Evolutionary conservation across 2,113 vertebrate species (phyloP), one percentile per base, ranked within the genome.

Genomic region (Scartelaos histophorus): DNA sequence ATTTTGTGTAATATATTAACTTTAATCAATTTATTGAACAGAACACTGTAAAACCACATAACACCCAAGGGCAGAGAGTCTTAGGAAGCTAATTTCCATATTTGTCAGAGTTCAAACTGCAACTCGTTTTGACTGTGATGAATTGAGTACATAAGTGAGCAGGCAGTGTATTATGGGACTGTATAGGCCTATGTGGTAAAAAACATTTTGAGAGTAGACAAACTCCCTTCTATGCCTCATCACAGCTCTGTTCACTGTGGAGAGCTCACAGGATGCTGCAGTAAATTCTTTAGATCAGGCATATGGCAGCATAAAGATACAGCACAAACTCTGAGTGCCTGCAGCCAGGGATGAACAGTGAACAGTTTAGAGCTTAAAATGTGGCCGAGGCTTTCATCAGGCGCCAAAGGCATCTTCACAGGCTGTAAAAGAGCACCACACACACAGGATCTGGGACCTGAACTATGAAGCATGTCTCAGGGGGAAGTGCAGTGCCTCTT

Each of bases 321-420:
- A 57, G 61, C 17, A 24, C 73, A 74, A 76, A 79, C 38, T 47
- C 82, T 51, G 66, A n/a, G 76, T 79, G 81, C 79, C 70, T 46
- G 70, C 67, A 86, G 75, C 76, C 70, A 78, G 70, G 66, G 68
- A 68, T 76, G 66, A 73, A 78, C 69, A 74, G 64, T 68, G 69
- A 82, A 76, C 61, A 73, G 21, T 85, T 90, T 74, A 74, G 60
- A 85, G 79, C 73, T 71, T 76, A 69, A 77, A 71, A 71, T 73
- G 69, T 70, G 68, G 61, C 73, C 71, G 3, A 25, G 53, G 45
- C 67, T 86, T 91, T 88, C 79, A 87, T 90, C 86, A 88, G 80
- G 80, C 82, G 84, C 87, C 82, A 85, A 84, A 86, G 77, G 83
- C 83, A 64, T 86, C 84, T 85, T 83, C 72, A 79, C 71, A 85